phyloP scores from a whole-genome alignment of 23 tunicate genomes.

The Ciona savignyi region DNA sequence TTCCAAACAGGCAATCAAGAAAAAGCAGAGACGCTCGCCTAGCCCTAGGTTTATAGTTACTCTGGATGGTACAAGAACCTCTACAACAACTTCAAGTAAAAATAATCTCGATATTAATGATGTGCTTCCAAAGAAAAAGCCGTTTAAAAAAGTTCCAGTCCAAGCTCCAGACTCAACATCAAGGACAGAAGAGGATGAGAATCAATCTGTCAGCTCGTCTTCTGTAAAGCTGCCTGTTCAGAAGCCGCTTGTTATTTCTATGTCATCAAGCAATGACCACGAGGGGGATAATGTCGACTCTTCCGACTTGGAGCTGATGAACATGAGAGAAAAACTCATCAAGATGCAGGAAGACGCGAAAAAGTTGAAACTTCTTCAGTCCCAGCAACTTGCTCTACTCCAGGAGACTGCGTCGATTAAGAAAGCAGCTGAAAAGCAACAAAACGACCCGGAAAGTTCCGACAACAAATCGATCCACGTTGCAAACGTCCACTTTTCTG shows the following conservation, averaged over 20 bases:
- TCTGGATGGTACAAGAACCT: conserved; percentile 21
- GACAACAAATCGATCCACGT: conserved; percentile 43
- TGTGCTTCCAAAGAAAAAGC: conserved; percentile 11
- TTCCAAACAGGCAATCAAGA: not conserved
- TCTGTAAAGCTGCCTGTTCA: not conserved
- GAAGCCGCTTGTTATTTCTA: not conserved
- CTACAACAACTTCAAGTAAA: not conserved
- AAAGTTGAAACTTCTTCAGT: conserved; percentile 59
- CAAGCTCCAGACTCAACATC: conserved; percentile 19
- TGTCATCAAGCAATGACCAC: conserved; percentile 1
- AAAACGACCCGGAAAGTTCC: not conserved
- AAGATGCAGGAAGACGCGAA: conserved; percentile 65
- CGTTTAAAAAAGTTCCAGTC: conserved; percentile 13
- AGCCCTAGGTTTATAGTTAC: conserved; percentile 64
- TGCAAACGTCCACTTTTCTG: conserved; percentile 84
- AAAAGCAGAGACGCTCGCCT: conserved; percentile 6
- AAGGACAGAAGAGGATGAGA: not conserved
- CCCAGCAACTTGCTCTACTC: conserved; percentile 27
- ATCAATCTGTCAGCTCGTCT: not conserved
- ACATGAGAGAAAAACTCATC: conserved; percentile 53
- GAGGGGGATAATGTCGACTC: not conserved
- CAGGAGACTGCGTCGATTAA: conserved; percentile 6
- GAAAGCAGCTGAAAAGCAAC: not conserved
- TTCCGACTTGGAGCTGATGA: conserved; percentile 25
- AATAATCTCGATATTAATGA: not conserved